phyloP scores from a whole-genome alignment of 2,888 invertebrate genomes.

The Plebejus melissa region DNA sequence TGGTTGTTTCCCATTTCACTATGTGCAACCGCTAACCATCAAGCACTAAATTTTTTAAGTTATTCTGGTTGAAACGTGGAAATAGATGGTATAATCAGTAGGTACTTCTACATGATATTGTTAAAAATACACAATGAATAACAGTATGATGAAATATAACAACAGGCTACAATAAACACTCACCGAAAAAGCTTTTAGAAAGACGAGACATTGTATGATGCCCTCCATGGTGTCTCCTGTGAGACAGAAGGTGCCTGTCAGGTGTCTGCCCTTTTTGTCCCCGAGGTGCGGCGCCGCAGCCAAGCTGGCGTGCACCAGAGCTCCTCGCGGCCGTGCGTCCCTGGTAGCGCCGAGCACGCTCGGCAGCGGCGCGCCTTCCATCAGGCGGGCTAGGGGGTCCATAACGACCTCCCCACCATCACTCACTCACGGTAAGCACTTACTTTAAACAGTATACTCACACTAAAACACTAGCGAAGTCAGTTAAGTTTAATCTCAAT shows the following conservation, averaged over 20 bases:
- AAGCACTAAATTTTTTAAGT: not conserved
- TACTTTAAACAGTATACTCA: not conserved
- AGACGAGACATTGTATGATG: conserved; percentile 94
- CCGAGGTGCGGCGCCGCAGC: conserved; percentile 85
- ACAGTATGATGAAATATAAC: not conserved
- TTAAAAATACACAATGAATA: not conserved
- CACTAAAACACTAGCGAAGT: conserved; percentile 16
- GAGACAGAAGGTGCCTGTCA: conserved; percentile 92
- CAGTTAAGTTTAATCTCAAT: conserved; percentile 14
- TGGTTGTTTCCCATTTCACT: not conserved
- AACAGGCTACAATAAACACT: conserved; percentile 59
- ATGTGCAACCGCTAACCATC: not conserved
- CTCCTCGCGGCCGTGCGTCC: conserved; percentile 82
- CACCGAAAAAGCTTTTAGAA: conserved; percentile 95
- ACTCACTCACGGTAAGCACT: conserved; percentile 34
- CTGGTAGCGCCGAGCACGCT: conserved; percentile 75
- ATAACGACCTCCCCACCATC: conserved; percentile 63
- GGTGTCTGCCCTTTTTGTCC: conserved; percentile 86
- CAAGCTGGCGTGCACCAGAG: conserved; percentile 87
- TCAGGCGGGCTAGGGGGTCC: conserved; percentile 91
- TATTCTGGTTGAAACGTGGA: not conserved
- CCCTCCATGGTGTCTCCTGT: conserved; percentile 96
- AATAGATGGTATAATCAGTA: not conserved
- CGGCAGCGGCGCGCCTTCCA: conserved; percentile 85
- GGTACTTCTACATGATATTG: not conserved